phyloP scores from a whole-genome alignment of 1,140 invertebrate species.

The Hyles euphorbiae region DNA sequence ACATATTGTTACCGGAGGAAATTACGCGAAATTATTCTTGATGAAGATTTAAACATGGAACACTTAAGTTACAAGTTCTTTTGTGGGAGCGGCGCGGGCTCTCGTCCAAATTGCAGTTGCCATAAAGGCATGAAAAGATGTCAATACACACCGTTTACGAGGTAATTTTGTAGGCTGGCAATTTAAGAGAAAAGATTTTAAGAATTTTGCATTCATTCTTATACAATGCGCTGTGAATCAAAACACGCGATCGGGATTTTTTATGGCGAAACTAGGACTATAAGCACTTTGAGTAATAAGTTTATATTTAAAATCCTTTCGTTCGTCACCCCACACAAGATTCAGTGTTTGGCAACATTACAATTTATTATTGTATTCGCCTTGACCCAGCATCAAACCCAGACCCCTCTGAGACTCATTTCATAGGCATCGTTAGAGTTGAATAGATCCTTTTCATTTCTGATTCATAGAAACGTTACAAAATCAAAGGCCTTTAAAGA shows the following conservation, averaged over 20 bases:
- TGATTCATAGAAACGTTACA: too few species aligned
- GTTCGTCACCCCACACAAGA: too few species aligned
- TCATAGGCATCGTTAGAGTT: constrained; percentile 3
- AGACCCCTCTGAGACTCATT: neutral
- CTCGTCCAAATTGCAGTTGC: constrained; percentile 37
- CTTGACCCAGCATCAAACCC: neutral
- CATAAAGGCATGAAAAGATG: constrained; percentile 48
- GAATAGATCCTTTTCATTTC: too few species aligned
- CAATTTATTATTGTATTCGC: too few species aligned
- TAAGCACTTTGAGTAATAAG: too few species aligned
- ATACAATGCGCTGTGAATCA: constrained; percentile 16
- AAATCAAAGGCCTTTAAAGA: too few species aligned
- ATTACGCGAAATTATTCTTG: too few species aligned
- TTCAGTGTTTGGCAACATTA: too few species aligned
- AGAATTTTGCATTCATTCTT: neutral
- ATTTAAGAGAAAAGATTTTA: constrained; percentile 21
- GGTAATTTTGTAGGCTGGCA: constrained; percentile 37
- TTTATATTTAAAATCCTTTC: too few species aligned
- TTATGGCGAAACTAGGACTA: neutral
- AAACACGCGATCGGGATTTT: constrained; percentile 18
- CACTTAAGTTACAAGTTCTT: constrained; percentile 1
- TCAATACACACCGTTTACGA: constrained; percentile 44
- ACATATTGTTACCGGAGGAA: too few species aligned
- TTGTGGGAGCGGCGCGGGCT: neutral
- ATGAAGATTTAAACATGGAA: constrained; percentile 2